Evolutionary conservation across 2,888 invertebrate species (phyloP).

Genomic region (Formica aserva): DNA sequence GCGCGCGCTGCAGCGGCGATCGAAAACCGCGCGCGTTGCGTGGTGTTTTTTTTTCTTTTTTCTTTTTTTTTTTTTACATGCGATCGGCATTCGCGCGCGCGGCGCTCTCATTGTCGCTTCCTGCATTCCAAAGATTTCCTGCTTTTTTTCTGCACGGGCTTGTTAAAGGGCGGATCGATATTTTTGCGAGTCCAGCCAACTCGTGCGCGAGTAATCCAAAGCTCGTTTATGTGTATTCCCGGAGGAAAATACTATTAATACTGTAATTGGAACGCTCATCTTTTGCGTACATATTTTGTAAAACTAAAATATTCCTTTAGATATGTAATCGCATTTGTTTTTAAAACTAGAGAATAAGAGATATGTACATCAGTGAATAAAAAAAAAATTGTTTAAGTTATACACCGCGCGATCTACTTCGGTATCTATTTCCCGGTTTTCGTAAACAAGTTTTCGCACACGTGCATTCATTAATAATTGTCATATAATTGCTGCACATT

Average conservation of each 20-base stretch:
- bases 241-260: slow-evolving; percentile 25
- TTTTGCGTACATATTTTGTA: slow-evolving; percentile 1
- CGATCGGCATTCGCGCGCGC: slow-evolving; percentile 59
- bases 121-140: slow-evolving; percentile 65
- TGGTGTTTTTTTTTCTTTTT: slow-evolving; percentile 53
- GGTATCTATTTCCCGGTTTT: neutral
- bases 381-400: neutral
- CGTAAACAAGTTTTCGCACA: neutral
- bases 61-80: slow-evolving; percentile 62
- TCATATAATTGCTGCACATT: neutral
- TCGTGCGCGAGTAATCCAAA: slow-evolving; percentile 37
- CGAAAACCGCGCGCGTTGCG: slow-evolving; percentile 63
- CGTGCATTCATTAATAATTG: slow-evolving; percentile 20
- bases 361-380: neutral
- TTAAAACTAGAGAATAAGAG: neutral
- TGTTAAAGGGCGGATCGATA: slow-evolving; percentile 47
- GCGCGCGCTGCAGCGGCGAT: slow-evolving; percentile 58
- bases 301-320: slow-evolving; percentile 5
- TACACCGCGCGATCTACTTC: neutral
- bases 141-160: slow-evolving; percentile 33
- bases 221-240: slow-evolving; percentile 28
- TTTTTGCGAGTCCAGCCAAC: slow-evolving; percentile 38
- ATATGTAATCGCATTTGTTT: neutral
- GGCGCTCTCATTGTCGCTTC: slow-evolving; percentile 62
- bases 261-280: slow-evolving; percentile 39